Evolutionary conservation across 2,797 vertebrate species (phyloP).

Genomic region (Picus viridis): DNA sequence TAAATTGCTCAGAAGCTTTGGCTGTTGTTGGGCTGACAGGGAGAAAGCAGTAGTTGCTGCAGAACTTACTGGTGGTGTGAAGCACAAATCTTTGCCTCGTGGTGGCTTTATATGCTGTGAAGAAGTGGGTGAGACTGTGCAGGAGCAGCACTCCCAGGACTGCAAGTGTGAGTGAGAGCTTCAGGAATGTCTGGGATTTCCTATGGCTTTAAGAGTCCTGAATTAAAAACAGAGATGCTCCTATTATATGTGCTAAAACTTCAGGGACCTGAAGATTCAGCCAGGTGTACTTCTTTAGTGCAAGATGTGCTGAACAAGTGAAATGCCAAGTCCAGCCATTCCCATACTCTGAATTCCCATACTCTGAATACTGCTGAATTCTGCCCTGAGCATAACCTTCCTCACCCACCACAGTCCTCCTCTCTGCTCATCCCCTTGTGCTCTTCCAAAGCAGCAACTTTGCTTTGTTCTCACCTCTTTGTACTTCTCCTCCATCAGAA

Average conservation of each 20-base stretch:
- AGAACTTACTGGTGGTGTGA: neutral
- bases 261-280: neutral
- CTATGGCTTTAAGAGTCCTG: neutral
- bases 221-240: neutral
- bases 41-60: neutral
- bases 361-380: accelerated
- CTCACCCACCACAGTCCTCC: neutral
- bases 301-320: neutral
- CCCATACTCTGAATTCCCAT: accelerated
- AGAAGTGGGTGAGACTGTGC: neutral
- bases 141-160: neutral
- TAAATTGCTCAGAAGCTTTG: neutral
- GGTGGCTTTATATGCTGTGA: accelerated
- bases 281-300: neutral
- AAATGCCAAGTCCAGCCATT: neutral
- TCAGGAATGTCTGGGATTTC: neutral
- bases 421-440: neutral
- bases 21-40: accelerated
- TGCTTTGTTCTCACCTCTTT: neutral
- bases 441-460: neutral
- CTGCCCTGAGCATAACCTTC: neutral
- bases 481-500: neutral
- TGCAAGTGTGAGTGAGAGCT: neutral
- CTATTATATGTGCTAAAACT: neutral
- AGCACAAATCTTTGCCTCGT: neutral